Evolutionary conservation across 1,140 invertebrate species (phyloP), one percentile per base, ranked within the genome.

Genomic region (Lamellibrachia luymesi): DNA sequence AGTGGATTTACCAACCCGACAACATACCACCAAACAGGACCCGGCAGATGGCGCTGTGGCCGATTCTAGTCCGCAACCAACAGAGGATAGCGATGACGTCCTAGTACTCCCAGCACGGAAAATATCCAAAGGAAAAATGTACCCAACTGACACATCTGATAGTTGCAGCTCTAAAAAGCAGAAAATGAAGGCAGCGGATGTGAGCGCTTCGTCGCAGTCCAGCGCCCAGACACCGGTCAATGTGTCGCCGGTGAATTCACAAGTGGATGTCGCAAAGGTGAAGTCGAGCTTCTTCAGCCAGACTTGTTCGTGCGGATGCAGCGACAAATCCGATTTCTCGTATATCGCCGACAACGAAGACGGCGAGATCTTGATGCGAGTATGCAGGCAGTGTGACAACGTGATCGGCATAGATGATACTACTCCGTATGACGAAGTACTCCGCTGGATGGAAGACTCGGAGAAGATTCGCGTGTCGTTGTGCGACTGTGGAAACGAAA

Each of bases 241-340:
- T 80, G 10, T 92, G 80, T 90, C 27, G 90, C 91, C 92, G n/a
- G 91, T 92, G 10, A 93, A 93, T 93, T 93, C 92, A 89, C 92
- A 92, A 49, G 93, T 92, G 90, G 91, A 92, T 52, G 38, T 94
- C 89, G 93, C 93, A 56, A 93, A 90, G 91, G 89, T 52, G 92
- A 51, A 93, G 51, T 10, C 17, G 92, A 91, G 64, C 64, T 80
- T 80, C 64, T 92, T 90, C 13, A 93, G 5, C 4, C 92, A 91
- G 51, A 90, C 90, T 27, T 91, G 93, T 22, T 92, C 89, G 51
- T 92, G 92, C 56, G 91, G 92, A n/a, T 56, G 91, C 38, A 51
- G 52, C n/a, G 50, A 52, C 27, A 56, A 1, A 7, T 93, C 56
- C 90, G 89, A 93, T 64, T 91, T 49, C 92, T 94, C 38, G 93